Evolutionary conservation across 2,797 vertebrate species (phyloP).

Genomic region (Champsocephalus gunnari): DNA sequence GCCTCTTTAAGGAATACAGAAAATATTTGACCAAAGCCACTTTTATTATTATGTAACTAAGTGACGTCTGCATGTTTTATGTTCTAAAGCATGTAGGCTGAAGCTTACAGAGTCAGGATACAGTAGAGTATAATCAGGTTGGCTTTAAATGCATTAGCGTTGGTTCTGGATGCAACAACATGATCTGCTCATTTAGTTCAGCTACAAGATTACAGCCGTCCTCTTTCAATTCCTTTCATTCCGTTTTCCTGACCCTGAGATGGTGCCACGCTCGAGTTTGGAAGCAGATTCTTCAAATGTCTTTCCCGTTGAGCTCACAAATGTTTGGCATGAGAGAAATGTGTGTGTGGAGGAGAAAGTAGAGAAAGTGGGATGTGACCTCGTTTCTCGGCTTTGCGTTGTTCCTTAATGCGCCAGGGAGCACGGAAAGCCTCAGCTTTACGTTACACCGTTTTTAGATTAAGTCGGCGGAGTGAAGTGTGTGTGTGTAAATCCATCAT

Average conservation of each 20-base stretch:
- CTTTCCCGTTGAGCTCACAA: constrained; percentile 40
- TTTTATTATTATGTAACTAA: no score
- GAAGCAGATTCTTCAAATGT: constrained; percentile 49
- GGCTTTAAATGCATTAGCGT: background rate
- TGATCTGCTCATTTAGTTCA: background rate
- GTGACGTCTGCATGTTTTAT: no score
- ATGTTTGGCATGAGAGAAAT: constrained; percentile 56
- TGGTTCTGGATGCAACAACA: background rate
- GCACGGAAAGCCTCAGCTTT: constrained; percentile 22
- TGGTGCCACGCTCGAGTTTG: constrained; percentile 13
- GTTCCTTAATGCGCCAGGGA: constrained; percentile 32
- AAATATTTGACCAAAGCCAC: no score
- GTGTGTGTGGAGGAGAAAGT: constrained; percentile 29
- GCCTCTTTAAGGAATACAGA: no score
- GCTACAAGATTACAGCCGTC: constrained; percentile 1
- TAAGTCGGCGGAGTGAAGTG: constrained; percentile 7
- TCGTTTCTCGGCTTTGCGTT: constrained; percentile 48
- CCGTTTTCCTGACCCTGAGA: constrained; percentile 1
- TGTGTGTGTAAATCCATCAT: constrained; percentile 33
- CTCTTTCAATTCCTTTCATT: background rate
- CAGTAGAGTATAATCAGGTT: no score
- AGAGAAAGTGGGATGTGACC: constrained; percentile 41
- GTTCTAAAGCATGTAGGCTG: no score
- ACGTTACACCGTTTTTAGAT: constrained; percentile 51
- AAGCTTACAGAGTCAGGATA: no score